Percentiles rank a stretch among this genome's conserved stretches.
phyloP scores from a whole-genome alignment of 2,113 vertebrate genomes.

The Megaceryle maxima region DNA sequence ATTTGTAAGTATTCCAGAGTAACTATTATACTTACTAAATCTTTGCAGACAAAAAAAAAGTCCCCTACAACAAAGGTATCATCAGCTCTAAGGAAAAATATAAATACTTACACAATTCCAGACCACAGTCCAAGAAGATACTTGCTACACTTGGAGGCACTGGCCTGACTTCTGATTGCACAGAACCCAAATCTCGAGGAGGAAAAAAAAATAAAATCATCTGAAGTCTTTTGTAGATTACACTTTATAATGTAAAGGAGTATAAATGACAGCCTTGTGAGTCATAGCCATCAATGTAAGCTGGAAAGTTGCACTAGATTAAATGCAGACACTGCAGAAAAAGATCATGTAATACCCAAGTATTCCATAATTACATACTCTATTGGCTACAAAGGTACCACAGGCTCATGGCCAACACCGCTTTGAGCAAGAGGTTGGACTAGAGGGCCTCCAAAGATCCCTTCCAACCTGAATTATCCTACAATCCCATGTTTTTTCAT shows the following conservation, averaged over 20 bases:
- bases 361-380: not conserved
- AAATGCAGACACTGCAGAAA: not conserved
- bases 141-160: not conserved
- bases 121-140: not conserved
- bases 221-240: not conserved
- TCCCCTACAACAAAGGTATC: not conserved
- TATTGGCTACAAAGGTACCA: not conserved
- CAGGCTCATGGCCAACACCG: not conserved
- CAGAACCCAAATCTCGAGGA: conserved; percentile 12
- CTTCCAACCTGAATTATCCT: not conserved
- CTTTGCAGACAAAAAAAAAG: not conserved
- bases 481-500: not conserved
- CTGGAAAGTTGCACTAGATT: not conserved
- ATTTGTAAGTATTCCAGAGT: conserved; percentile 7
- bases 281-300: not conserved
- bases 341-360: not conserved
- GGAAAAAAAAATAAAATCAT: not conserved
- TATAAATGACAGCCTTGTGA: not conserved
- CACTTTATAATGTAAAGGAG: not conserved
- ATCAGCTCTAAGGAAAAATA: not conserved
- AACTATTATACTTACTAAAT: conserved; percentile 8
- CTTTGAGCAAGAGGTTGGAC: not conserved
- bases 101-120: not conserved
- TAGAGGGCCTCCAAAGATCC: not conserved
- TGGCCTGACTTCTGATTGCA: conserved; percentile 6